These are phyloP conservation scores for Zonitis immaculata DNA, from an alignment of 2,888 invertebrate genomes.

Conservation along the genomic window DNA sequence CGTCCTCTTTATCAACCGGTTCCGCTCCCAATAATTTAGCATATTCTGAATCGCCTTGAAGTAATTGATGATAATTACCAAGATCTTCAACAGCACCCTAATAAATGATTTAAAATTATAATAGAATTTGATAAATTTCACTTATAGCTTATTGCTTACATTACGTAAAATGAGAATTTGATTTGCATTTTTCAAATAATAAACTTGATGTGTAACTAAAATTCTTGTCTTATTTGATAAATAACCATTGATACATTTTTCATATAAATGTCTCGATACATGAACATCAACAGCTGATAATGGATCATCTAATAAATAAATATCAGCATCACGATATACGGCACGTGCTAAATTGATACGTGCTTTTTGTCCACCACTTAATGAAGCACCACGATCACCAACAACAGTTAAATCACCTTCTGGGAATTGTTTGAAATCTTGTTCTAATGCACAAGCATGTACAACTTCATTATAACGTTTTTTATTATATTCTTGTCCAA, in stretches of 20 bases:
- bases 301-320: conserved; percentile 77
- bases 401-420: conserved; percentile 51
- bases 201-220: conserved; percentile 70
- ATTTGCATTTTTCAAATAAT: conserved; percentile 57
- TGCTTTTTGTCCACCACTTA: conserved; percentile 80
- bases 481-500: conserved; percentile 54
- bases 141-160: no score
- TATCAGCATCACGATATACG: conserved; percentile 69
- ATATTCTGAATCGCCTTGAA: conserved; percentile 46
- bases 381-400: conserved; percentile 69
- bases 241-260: conserved; percentile 61
- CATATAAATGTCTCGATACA: conserved; percentile 70
- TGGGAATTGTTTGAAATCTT: conserved; percentile 61
- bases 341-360: conserved; percentile 73
- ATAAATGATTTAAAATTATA: no score
- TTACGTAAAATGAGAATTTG: conserved; percentile 53
- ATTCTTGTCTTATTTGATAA: conserved; percentile 58
- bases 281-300: conserved; percentile 74
- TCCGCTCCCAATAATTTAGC: conserved; percentile 45
- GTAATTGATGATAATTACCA: conserved; percentile 46
- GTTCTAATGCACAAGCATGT: conserved; percentile 57
- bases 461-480: conserved; percentile 51
- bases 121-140: not conserved
- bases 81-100: conserved; percentile 60
- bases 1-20: conserved; percentile 11